phyloP scores from a whole-genome alignment of 1,140 invertebrate species.

The Drosophila kanapiae region DNA sequence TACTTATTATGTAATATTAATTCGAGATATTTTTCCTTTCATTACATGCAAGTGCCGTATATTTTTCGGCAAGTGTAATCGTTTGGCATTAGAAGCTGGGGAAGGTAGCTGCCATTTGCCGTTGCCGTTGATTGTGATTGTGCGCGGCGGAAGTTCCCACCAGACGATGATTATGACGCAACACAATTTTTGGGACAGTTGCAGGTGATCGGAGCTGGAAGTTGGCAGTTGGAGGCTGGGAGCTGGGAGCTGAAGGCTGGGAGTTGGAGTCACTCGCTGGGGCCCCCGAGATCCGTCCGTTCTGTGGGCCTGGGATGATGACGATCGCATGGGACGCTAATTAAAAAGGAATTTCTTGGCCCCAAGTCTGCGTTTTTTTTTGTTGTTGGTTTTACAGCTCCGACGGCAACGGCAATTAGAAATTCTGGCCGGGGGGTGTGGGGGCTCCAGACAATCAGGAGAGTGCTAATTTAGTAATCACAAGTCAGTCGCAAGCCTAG shows the following conservation, averaged over 20 bases:
- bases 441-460: slow-evolving; percentile 60
- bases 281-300: slow-evolving; percentile 3
- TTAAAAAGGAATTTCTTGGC: slow-evolving; percentile 77
- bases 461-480: slow-evolving; percentile 81
- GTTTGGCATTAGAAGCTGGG: slow-evolving; percentile 45
- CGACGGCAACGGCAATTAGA: slow-evolving; percentile 67
- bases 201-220: slow-evolving; percentile 42
- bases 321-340: slow-evolving; percentile 62
- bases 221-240: background rate
- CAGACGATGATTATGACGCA: slow-evolving; percentile 76
- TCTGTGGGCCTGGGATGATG: slow-evolving; percentile 26
- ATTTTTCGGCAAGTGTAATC: slow-evolving; percentile 1
- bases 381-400: slow-evolving; percentile 30
- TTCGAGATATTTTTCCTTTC: too few relatives aligned
- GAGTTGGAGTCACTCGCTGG: slow-evolving; percentile 12
- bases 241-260: background rate
- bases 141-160: slow-evolving; percentile 75
- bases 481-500: slow-evolving; percentile 56
- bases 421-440: slow-evolving; percentile 36
- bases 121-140: slow-evolving; percentile 31
- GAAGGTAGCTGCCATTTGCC: slow-evolving; percentile 12
- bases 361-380: slow-evolving; percentile 20
- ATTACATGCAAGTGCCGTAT: background rate
- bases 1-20: too few relatives aligned
- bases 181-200: slow-evolving; percentile 68